Conservation (phyloP, 2,888 invertebrate species). For the Xylocampa areola region DNA sequence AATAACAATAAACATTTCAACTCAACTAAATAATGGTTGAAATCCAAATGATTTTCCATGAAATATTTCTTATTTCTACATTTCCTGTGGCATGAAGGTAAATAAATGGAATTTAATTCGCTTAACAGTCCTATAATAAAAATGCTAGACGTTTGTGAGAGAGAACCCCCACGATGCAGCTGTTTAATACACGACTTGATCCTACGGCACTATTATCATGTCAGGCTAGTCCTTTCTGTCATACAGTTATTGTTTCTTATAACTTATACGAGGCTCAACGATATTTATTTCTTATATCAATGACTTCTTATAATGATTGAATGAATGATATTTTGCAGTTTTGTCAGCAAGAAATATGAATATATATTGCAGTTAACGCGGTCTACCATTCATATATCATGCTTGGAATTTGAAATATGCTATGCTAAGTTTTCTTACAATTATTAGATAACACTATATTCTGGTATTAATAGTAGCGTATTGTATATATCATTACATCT, state of each 20-base stretch:
- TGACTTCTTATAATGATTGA: too few species aligned
- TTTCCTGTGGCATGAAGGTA: neutral
- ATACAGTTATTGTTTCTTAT: conserved; percentile 7
- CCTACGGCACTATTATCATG: conserved; percentile 31
- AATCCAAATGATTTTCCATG: neutral
- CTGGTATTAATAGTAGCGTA: too few species aligned
- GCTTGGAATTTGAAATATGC: too few species aligned
- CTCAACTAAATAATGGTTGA: neutral
- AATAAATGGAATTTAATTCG: neutral
- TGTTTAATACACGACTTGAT: conserved; percentile 11
- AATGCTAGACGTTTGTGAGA: conserved; percentile 2
- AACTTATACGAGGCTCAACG: neutral
- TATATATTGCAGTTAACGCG: too few species aligned
- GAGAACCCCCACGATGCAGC: conserved; percentile 23
- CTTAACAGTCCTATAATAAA: conserved; percentile 5
- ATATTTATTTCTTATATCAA: too few species aligned
- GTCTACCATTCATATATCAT: too few species aligned
- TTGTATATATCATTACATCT: too few species aligned
- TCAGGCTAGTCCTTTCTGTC: conserved; percentile 12
- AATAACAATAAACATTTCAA: too few species aligned
- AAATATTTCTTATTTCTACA: neutral
- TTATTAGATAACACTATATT: too few species aligned
- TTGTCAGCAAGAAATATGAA: too few species aligned
- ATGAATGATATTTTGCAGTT: too few species aligned
- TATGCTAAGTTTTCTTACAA: too few species aligned